Conservation (phyloP, 1,140 invertebrate genomes). For the Procambarus virginalis region DNA sequence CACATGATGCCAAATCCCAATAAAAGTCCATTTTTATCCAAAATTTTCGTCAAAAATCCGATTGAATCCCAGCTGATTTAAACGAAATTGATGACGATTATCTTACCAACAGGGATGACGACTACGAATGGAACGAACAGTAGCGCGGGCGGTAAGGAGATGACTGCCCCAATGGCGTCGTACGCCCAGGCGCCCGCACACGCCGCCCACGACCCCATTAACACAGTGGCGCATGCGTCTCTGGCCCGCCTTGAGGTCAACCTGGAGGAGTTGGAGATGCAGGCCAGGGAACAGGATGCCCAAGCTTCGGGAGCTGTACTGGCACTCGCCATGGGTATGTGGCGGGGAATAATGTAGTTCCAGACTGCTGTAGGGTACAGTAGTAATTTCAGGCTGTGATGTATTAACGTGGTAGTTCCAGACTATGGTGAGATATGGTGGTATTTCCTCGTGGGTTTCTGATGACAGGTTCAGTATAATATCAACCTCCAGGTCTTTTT, state of each 20-base stretch:
- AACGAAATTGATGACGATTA: neutral
- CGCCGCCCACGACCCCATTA: conserved; percentile 6
- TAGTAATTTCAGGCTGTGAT: neutral
- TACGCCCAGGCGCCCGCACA: neutral
- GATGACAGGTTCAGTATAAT: no score
- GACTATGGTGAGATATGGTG: neutral
- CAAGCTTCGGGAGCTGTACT: conserved; percentile 83
- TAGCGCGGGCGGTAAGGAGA: neutral
- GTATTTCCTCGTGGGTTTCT: no score
- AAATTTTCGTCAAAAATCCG: no score
- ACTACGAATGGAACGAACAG: conserved; percentile 13
- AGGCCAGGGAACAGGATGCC: conserved; percentile 66
- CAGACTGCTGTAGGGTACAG: neutral
- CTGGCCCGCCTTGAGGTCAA: conserved; percentile 69
- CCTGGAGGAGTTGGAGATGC: conserved; percentile 70
- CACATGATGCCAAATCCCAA: no score
- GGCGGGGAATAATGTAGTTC: no score
- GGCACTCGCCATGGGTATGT: conserved; percentile 83
- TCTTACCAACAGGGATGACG: neutral
- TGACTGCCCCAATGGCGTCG: neutral
- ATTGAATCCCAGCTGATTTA: no score
- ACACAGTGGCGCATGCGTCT: conserved; percentile 60
- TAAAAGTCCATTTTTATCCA: no score
- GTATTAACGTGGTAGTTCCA: neutral
- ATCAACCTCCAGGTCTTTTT: no score